Conservation (phyloP, 2,113 vertebrate species). For the Benitochromis conjunctus region DNA sequence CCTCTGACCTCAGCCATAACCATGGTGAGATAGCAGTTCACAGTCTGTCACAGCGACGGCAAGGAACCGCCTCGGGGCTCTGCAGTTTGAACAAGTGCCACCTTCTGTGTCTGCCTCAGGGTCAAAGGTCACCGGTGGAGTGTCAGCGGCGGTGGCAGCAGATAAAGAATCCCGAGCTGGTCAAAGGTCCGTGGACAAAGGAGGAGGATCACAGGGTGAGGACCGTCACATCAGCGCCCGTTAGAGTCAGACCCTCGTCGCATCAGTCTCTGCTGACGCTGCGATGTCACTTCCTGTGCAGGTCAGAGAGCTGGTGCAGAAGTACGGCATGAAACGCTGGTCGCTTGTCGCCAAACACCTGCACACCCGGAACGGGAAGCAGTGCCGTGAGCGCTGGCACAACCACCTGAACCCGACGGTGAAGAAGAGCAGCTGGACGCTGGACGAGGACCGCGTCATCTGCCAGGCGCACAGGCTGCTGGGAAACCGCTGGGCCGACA, state of each 20-base stretch:
- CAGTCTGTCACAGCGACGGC: background rate
- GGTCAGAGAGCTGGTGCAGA: constrained; percentile 89
- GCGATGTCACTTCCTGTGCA: constrained; percentile 49
- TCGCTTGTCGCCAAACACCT: constrained; percentile 91
- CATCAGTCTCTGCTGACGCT: background rate
- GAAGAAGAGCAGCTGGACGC: constrained; percentile 91
- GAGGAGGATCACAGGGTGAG: constrained; percentile 92
- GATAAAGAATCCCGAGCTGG: constrained; percentile 84
- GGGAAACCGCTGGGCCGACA: constrained; percentile 96
- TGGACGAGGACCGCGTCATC: constrained; percentile 88
- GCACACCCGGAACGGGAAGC: constrained; percentile 89
- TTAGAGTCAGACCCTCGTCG: background rate
- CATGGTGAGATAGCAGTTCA: background rate
- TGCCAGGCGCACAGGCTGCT: constrained; percentile 86
- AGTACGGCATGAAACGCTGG: constrained; percentile 90
- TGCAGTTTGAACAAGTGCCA: background rate
- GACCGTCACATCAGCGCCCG: background rate
- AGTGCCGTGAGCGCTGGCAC: constrained; percentile 96
- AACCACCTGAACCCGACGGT: constrained; percentile 94
- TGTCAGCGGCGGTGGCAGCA: constrained; percentile 90
- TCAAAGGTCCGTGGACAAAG: constrained; percentile 95
- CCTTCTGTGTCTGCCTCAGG: constrained; percentile 14
- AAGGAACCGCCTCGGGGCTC: background rate
- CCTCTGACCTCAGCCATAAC: background rate
- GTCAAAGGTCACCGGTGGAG: constrained; percentile 34